Percentiles rank a stretch among this genome's conserved stretches.
Evolutionary conservation across 2,888 invertebrate species (phyloP).

Genomic region (Ichneumon xanthorius): DNA sequence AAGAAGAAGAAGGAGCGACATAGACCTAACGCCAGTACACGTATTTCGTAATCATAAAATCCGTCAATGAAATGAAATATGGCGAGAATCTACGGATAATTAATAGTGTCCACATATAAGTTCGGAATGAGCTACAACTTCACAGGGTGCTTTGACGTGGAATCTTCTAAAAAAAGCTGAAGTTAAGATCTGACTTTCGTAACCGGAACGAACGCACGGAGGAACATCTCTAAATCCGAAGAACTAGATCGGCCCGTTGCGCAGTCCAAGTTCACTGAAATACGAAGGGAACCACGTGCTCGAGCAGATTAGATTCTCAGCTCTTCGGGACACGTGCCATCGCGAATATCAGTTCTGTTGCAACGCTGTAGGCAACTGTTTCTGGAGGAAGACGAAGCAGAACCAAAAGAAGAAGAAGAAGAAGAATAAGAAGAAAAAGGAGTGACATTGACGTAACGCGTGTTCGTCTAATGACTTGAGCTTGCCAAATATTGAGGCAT

Average conservation of each 20-base stretch:
- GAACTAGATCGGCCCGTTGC: neutral
- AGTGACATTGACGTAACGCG: constrained; percentile 66
- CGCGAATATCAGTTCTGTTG: neutral
- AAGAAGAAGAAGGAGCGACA: neutral
- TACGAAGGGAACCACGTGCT: constrained; percentile 1
- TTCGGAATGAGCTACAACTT: neutral
- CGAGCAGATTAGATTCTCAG: too few species aligned
- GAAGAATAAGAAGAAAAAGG: constrained; percentile 33
- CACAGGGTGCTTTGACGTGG: neutral
- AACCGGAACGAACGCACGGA: neutral
- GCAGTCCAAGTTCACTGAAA: constrained; percentile 9
- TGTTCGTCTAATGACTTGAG: constrained; percentile 69
- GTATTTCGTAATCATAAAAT: neutral
- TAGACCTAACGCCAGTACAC: too few species aligned
- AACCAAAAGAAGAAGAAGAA: neutral
- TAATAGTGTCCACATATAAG: neutral
- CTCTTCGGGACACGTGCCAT: too few species aligned
- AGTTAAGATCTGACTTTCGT: neutral
- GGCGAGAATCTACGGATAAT: neutral
- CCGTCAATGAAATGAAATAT: too few species aligned
- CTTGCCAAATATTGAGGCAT: constrained; percentile 72
- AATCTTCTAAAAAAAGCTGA: neutral
- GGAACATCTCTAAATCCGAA: neutral
- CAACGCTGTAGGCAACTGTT: constrained; percentile 32
- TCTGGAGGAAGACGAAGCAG: constrained; percentile 36